Evolutionary conservation across 2,888 invertebrate species (phyloP), one percentile per base, ranked within the genome.

Genomic region (Drosophila anomalata): DNA sequence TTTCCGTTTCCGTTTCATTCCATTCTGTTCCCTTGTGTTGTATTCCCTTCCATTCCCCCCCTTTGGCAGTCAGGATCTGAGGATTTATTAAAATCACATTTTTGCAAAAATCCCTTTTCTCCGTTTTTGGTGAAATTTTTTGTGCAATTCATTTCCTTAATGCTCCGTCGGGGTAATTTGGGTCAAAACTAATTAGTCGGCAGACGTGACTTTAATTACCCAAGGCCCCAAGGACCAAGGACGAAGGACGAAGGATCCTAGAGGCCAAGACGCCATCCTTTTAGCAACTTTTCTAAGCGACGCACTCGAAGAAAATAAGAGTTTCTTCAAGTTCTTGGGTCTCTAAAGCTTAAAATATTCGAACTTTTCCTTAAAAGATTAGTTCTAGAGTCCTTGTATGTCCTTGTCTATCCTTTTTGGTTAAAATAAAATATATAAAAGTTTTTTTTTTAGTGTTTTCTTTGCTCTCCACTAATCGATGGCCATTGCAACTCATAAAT

Each of bases 1-100:
- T 29, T 44, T 42, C n/a, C 29, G 56, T 52, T 56, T 62, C 41
- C 39, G 52, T 22, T 42, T 2, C 14, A 31, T 52, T 14, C 6
- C 26, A 11, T 26, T 39, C 29, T 33, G 12, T 24, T 4, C 29
- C n/a, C 1, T 7, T 29, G 3, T 14, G 12, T 24, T 22, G 9
- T 11, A 14, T 17, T 47, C 26, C 39, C n/a, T 12, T 20, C 12
- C 22, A 22, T 31, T 1, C 11, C 14, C 0, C 41, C 9, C 12
- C 63, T 57, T 61, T 57, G 62, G 61, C 61, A 66, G 57, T 33
- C 53, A 47, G 70, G 76, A 76, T 75, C 77, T 83, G 80, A 51
- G 70, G 76, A 76, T 75, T 78, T 83, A 83, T 83, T 80, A 80
- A 81, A 83, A 80, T 80, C 78, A 71, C 78, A 78, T 81, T 83